These are phyloP conservation scores for Callyntrura guangdongensis DNA, from an alignment of 2,888 invertebrate genomes.

Conservation along the genomic window DNA sequence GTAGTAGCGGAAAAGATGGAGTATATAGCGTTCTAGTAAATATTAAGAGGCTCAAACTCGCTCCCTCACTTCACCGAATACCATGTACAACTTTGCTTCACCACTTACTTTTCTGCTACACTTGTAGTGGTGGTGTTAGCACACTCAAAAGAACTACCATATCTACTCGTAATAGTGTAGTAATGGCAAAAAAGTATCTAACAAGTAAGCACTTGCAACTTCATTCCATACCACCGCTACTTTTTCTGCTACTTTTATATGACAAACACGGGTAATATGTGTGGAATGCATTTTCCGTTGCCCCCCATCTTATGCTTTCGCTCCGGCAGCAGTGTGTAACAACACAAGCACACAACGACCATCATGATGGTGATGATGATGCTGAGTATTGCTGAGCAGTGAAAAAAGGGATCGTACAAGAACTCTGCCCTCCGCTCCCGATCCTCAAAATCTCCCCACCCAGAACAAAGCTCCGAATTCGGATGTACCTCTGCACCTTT, in stretches of 20 bases:
- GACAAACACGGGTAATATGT: constrained; percentile 75
- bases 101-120: constrained; percentile 66
- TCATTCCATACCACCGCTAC: constrained; percentile 56
- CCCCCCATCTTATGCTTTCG: constrained; percentile 19
- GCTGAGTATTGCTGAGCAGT: constrained; percentile 64
- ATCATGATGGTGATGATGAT: constrained; percentile 46
- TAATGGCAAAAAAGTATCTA: constrained; percentile 78
- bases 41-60: constrained; percentile 77
- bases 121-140: constrained; percentile 73
- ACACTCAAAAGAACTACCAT: constrained; percentile 76
- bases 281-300: constrained; percentile 72
- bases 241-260: constrained; percentile 62
- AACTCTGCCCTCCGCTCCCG: constrained; percentile 78
- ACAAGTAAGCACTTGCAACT: constrained; percentile 75
- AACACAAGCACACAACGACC: constrained; percentile 13
- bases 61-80: constrained; percentile 36
- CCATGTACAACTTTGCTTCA: constrained; percentile 74
- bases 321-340: constrained; percentile 9
- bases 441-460: constrained; percentile 78
- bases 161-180: constrained; percentile 77
- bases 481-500: constrained; percentile 79
- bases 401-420: constrained; percentile 75
- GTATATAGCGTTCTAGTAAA: constrained; percentile 68
- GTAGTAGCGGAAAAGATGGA: constrained; percentile 71
- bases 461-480: constrained; percentile 73